These are phyloP conservation scores for Pithys albifrons DNA, from an alignment of 2,113 vertebrate genomes.

Conservation along the genomic window DNA sequence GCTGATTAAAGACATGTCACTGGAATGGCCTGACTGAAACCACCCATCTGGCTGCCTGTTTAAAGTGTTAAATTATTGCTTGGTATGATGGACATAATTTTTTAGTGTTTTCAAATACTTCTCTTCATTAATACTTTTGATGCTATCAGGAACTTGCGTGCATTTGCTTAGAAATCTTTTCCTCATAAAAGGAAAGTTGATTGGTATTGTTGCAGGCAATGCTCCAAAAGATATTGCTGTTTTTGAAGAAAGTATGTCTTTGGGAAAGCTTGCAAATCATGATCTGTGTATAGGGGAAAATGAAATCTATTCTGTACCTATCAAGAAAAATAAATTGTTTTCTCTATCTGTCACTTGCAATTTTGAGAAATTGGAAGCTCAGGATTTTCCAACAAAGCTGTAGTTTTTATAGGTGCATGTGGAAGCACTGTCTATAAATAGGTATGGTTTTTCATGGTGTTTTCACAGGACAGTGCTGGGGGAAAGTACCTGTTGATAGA, in stretches of 20 bases:
- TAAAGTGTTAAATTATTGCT: background rate
- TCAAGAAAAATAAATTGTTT: background rate
- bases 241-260: background rate
- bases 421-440: background rate
- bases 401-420: background rate
- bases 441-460: background rate
- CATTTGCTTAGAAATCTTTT: background rate
- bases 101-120: background rate
- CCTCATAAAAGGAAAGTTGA: background rate
- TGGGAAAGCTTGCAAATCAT: background rate
- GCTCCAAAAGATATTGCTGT: background rate
- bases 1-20: background rate
- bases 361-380: background rate
- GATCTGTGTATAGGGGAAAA: background rate
- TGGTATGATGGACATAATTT: background rate
- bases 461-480: background rate
- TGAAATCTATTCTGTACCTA: background rate
- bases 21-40: background rate
- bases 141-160: background rate
- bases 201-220: background rate
- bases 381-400: background rate
- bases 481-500: background rate
- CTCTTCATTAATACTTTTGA: background rate
- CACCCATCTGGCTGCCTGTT: constrained; percentile 10
- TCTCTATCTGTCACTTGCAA: background rate